Conservation (phyloP, 2,888 invertebrate genomes). For the Clunio marinus region DNA sequence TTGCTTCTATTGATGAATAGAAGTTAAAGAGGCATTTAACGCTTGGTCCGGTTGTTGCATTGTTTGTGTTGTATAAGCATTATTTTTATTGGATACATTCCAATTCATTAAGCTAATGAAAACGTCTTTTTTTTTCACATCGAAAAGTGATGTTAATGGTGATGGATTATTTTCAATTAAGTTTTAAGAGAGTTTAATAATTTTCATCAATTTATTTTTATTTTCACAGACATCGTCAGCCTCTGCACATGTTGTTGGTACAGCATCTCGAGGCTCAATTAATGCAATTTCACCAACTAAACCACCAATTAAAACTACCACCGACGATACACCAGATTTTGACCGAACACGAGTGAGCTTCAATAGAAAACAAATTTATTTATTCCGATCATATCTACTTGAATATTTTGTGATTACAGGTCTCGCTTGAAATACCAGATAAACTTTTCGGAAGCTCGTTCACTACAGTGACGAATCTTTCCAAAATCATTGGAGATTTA, state of each 20-base stretch:
- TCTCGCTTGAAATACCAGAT: constrained; percentile 59
- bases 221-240: constrained; percentile 40
- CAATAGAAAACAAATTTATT: too few species aligned
- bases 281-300: constrained; percentile 36
- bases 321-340: constrained; percentile 54
- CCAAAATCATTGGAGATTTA: constrained; percentile 56
- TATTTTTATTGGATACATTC: background rate
- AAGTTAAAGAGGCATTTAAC: background rate
- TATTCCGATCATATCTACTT: too few species aligned
- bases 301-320: constrained; percentile 46
- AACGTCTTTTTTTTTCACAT: background rate
- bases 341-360: constrained; percentile 48
- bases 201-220: constrained; percentile 5
- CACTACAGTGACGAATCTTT: constrained; percentile 57
- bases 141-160: background rate
- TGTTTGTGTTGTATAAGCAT: background rate
- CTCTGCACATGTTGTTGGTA: constrained; percentile 40
- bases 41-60: background rate
- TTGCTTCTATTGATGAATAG: background rate
- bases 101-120: background rate
- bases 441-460: constrained; percentile 59
- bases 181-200: background rate
- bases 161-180: background rate
- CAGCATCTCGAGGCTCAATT: constrained; percentile 35
- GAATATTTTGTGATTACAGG: constrained; percentile 43